Base-by-base conservation (phyloP, 2,888 invertebrate genomes). In the Stegana nigrithorax region DNA sequence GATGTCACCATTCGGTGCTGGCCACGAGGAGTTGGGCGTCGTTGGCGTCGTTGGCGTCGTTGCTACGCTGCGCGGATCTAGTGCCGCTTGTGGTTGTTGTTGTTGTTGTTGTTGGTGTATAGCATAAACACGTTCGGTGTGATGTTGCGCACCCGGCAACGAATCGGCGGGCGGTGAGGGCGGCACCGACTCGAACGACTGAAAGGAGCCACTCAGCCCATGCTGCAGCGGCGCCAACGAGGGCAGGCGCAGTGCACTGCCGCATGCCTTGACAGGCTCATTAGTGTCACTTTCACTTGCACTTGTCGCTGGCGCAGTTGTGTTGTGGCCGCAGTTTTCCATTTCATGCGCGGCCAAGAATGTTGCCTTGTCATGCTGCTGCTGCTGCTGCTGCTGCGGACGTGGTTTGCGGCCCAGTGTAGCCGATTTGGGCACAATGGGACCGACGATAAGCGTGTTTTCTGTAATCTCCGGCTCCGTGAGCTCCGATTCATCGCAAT, bases 401-500 rank as follows among this genome's bases (percentile, higher is more conserved):
- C 8, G 19, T 17, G 32, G 8, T 19, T 36, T 32, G 25, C 71
- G 72, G 29, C 67, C 69, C 51, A 76, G 58, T 26, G 75, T 75
- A 29, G 19, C 55, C 8, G 36, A 17, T 65, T 85, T 86, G 1
- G 88, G 88, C 62, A 88, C 83, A 50, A 89, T 80, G 3, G 89
- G 88, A 1, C 89, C 89, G 26, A 89, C 87, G 70, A 88, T 88
- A 10, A 89, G 80, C 60, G 88, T 88, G 69, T 88, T 89, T 65
- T 87, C 86, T 5, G 87, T 84, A 17, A 88, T 86, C 80, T 86
- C 86, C 6, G 87, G 87, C 69, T 88, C 88, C 19, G 85, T 81
- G 1, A 84, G 84, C 8, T 86, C 85, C 4, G 82, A 83, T 42
- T 82, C 72, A 32, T 70, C 72, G 10, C 81, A 78, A 27, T 67